A percentile compares a stretch with the other conserved stretches of the same genome.
These are phyloP conservation scores for Automeris io DNA, from an alignment of 2,888 invertebrate species.

Conservation along the genomic window DNA sequence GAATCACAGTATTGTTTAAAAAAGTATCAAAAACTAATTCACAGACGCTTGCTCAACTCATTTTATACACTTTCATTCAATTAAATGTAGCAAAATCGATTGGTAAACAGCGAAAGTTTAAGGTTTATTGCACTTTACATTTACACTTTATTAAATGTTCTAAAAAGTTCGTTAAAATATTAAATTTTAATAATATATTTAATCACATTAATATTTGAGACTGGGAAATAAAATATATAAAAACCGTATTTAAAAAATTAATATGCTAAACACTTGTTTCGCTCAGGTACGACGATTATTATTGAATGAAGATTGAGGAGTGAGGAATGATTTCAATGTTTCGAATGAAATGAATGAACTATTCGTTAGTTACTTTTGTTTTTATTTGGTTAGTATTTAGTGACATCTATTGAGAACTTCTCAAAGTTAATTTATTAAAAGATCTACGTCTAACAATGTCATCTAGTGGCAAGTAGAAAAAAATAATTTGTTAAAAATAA, in stretches of 20 bases:
- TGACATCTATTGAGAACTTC: constrained; percentile 29
- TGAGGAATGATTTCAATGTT: constrained; percentile 9
- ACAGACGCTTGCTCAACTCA: constrained; percentile 58
- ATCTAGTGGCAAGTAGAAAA: constrained; percentile 17
- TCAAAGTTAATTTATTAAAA: background rate
- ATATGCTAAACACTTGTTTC: constrained; percentile 27
- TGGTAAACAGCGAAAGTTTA: constrained; percentile 52
- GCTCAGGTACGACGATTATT: constrained; percentile 21
- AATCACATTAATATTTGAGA: background rate
- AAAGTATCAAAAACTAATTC: constrained; percentile 18
- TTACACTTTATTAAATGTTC: constrained; percentile 2
- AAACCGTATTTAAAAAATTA: background rate
- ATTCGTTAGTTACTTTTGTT: background rate
- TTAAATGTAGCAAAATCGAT: constrained; percentile 53
- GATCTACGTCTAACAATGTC: constrained; percentile 7
- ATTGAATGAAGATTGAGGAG: constrained; percentile 18
- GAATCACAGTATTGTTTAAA: constrained; percentile 13
- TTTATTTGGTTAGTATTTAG: constrained; percentile 1
- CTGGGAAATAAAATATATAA: background rate
- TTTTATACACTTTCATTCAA: constrained; percentile 46
- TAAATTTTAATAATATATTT: background rate
- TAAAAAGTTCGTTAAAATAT: constrained; percentile 1
- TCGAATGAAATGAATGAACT: background rate
- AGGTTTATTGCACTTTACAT: constrained; percentile 13
- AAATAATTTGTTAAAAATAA: too few species aligned